Conservation (phyloP, 2,797 vertebrate genomes). For the Oreortyx pictus region DNA sequence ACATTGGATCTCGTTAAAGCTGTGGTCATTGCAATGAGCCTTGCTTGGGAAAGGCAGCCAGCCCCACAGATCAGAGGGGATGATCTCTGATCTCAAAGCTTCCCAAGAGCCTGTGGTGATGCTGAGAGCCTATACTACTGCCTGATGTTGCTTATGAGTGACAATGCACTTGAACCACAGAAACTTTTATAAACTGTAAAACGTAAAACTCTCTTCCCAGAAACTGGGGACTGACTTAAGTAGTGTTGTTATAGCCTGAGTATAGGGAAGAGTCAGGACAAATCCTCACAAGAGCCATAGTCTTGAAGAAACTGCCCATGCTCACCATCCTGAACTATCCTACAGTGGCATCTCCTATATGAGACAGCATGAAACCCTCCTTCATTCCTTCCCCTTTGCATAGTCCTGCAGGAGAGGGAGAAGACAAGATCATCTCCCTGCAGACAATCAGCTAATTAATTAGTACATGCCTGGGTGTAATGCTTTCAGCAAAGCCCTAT, state of each 20-base stretch:
- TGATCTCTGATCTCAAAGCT: constrained; percentile 26
- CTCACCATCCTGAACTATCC: neutral
- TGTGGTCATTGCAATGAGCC: neutral
- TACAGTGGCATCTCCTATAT: neutral
- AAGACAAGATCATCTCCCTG: constrained; percentile 3
- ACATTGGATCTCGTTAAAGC: constrained; percentile 25
- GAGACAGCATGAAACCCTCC: neutral
- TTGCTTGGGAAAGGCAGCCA: constrained; percentile 7
- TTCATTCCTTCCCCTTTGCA: neutral
- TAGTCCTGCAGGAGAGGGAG: neutral
- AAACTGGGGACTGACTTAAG: neutral
- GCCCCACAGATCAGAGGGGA: neutral
- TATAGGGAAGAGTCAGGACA: neutral
- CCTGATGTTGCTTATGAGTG: neutral
- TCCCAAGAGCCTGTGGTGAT: neutral
- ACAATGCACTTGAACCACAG: neutral
- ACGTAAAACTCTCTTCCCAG: neutral
- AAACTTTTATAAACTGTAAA: neutral
- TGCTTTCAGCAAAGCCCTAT: constrained; percentile 53
- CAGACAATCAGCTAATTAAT: constrained; percentile 67
- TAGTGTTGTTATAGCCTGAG: neutral
- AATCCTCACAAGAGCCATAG: neutral
- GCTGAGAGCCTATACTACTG: neutral
- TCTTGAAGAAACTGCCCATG: neutral
- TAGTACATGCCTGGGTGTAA: constrained; percentile 24